These are phyloP conservation scores for Aphelenchoides besseyi DNA, from an alignment of 1,140 invertebrate species.

Conservation along the genomic window DNA sequence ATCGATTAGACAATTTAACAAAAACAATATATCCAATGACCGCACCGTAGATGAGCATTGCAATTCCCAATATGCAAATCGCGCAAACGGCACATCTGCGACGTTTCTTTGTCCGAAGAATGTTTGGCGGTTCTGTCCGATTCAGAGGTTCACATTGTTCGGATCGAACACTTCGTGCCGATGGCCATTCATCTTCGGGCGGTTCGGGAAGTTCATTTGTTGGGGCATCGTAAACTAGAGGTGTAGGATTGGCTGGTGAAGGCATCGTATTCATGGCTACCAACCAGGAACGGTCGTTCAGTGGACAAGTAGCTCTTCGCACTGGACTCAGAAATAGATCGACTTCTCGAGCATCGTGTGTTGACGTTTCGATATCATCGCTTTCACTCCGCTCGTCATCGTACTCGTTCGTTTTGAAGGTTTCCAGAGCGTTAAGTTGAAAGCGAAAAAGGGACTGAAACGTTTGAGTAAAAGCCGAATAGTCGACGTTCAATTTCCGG, in stretches of 20 bases:
- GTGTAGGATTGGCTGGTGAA: neutral
- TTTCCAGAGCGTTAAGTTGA: slow-evolving; percentile 7
- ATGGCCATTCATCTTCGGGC: neutral
- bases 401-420: slow-evolving; percentile 15
- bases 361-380: neutral
- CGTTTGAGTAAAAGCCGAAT: too few relatives aligned
- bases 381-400: neutral
- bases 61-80: neutral
- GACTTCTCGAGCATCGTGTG: neutral
- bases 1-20: neutral
- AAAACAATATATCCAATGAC: neutral
- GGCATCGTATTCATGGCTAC: slow-evolving; percentile 5
- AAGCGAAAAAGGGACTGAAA: neutral
- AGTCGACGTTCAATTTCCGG: too few relatives aligned
- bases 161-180: neutral
- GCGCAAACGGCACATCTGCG: neutral
- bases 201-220: neutral
- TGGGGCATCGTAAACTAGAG: neutral
- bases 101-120: neutral
- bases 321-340: neutral
- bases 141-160: neutral
- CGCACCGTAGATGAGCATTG: neutral
- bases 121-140: neutral
- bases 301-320: neutral
- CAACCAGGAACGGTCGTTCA: neutral